These are phyloP conservation scores for Sisor rabdophorus DNA, from an alignment of 2,113 vertebrate genomes.

Conservation along the genomic window DNA sequence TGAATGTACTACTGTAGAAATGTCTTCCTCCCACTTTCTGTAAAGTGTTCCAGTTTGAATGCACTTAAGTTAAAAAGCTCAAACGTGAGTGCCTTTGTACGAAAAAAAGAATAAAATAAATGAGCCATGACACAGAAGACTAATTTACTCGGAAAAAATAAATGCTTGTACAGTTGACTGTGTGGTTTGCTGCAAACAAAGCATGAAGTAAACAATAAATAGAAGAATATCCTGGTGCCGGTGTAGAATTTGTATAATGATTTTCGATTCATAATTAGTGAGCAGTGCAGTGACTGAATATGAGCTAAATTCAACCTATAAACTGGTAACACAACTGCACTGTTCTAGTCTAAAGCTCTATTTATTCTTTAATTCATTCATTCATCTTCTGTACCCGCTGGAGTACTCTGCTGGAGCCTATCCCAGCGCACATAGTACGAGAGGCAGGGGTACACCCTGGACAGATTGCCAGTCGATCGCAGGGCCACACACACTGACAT, in stretches of 20 bases:
- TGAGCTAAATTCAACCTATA: background rate
- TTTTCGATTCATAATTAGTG: background rate
- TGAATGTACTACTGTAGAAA: slow-evolving; percentile 21
- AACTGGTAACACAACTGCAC: background rate
- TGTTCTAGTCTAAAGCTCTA: too few relatives aligned
- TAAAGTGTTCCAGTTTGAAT: slow-evolving; percentile 45
- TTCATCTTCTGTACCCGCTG: too few relatives aligned
- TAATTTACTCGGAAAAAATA: slow-evolving; percentile 39
- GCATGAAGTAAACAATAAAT: background rate
- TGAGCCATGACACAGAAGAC: slow-evolving; percentile 43
- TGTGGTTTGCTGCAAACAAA: slow-evolving; percentile 4
- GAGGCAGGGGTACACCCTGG: too few relatives aligned
- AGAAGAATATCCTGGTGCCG: background rate
- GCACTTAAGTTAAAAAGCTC: slow-evolving; percentile 20
- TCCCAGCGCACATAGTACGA: too few relatives aligned
- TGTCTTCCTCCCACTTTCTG: slow-evolving; percentile 42
- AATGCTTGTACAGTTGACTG: slow-evolving; percentile 11
- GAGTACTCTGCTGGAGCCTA: too few relatives aligned
- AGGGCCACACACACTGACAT: too few relatives aligned
- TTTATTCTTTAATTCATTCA: too few relatives aligned
- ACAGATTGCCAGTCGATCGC: too few relatives aligned
- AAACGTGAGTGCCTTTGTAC: slow-evolving; percentile 28
- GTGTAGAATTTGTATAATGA: background rate
- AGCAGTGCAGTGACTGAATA: background rate
- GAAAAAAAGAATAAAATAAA: slow-evolving; percentile 21